Evolutionary conservation across 2,888 invertebrate genomes (phyloP).

Genomic region (Yponomeuta cagnagella): DNA sequence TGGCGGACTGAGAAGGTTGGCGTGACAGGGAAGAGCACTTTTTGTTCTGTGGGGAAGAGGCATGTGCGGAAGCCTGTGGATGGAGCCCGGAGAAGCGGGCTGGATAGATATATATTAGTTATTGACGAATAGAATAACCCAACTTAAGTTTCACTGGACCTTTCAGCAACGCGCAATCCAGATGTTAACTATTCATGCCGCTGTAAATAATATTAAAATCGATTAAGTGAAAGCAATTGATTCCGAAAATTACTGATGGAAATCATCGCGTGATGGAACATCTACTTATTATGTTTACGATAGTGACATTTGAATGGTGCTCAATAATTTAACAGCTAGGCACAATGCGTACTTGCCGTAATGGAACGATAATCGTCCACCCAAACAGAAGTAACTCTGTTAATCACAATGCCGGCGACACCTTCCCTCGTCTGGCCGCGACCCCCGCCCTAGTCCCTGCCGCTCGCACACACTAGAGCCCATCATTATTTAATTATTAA

Average conservation of each 20-base stretch:
- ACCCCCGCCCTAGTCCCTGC: conserved; percentile 31
- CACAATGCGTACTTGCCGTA: conserved; percentile 61
- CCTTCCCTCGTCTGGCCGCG: conserved; percentile 39
- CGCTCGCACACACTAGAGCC: conserved; percentile 46
- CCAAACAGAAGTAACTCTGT: conserved; percentile 72
- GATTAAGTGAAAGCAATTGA: conserved; percentile 23
- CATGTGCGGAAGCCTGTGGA: too few relatives aligned
- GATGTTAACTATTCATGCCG: too few relatives aligned
- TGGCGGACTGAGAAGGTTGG: too few relatives aligned
- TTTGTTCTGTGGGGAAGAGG: too few relatives aligned
- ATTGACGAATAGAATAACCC: too few relatives aligned
- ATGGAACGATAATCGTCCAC: conserved; percentile 72
- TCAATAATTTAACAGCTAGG: conserved; percentile 63
- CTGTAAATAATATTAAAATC: background rate
- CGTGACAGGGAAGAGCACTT: too few relatives aligned
- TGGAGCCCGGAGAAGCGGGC: too few relatives aligned
- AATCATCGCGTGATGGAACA: conserved; percentile 25
- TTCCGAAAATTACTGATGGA: conserved; percentile 24
- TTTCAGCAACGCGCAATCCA: too few relatives aligned
- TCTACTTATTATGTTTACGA: conserved; percentile 28
- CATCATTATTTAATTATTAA: conserved; percentile 73
- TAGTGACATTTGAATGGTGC: conserved; percentile 47
- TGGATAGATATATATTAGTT: too few relatives aligned
- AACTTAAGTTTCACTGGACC: too few relatives aligned
- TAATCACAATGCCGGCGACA: conserved; percentile 66